Percentiles rank a stretch among this genome's conserved stretches.
Conservation (phyloP, 2,113 vertebrate genomes). For the Struthidea cinerea region DNA sequence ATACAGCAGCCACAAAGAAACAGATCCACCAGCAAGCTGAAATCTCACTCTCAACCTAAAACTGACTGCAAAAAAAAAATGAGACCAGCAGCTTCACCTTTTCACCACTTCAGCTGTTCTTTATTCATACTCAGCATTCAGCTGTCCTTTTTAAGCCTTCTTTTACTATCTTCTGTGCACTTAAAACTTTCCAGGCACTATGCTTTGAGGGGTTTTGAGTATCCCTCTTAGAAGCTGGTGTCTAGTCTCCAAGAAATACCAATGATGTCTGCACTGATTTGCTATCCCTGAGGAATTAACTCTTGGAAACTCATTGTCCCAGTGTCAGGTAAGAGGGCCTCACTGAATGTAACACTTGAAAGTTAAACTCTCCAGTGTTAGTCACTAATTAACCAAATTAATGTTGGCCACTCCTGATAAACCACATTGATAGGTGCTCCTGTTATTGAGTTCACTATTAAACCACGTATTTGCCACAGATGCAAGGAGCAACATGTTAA, state of each 20-base stretch:
- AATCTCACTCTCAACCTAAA: not conserved
- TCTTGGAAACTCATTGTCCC: not conserved
- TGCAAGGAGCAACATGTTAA: not conserved
- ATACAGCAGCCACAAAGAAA: not conserved
- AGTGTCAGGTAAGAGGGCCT: not conserved
- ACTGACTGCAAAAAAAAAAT: not conserved
- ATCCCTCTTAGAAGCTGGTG: not conserved
- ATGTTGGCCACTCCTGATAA: not conserved
- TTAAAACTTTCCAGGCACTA: not conserved
- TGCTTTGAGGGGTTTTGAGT: not conserved
- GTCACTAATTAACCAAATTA: not conserved
- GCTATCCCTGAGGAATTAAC: not conserved
- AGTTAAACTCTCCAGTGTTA: not conserved
- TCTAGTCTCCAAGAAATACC: not conserved
- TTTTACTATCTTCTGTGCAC: not conserved
- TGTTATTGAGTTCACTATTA: not conserved
- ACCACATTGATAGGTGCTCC: not conserved
- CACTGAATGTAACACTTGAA: not conserved
- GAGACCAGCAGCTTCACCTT: not conserved
- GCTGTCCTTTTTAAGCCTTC: not conserved
- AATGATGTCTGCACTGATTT: not conserved
- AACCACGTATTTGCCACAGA: not conserved
- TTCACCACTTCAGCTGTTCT: not conserved
- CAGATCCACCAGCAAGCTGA: not conserved
- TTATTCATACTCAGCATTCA: not conserved